phyloP scores from a whole-genome alignment of 2,797 vertebrate species.

The Sebastes itinus region DNA sequence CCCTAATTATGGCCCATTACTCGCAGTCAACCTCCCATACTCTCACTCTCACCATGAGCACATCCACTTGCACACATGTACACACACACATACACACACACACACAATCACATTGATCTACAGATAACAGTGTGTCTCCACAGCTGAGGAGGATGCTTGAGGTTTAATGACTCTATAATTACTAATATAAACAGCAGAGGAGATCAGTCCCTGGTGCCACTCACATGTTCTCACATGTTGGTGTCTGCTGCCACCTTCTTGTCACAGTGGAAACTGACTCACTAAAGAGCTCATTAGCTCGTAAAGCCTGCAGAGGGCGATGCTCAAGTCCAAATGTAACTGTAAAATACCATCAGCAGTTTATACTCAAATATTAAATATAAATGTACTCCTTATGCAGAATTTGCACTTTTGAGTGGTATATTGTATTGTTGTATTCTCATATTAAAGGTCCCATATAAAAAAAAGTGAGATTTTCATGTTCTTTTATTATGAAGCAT shows the following conservation, averaged over 20 bases:
- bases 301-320: slow-evolving; percentile 44
- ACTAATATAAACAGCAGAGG: slow-evolving; percentile 37
- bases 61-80: background rate
- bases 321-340: background rate
- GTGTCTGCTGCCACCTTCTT: slow-evolving; percentile 71
- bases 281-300: background rate
- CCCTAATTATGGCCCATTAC: slow-evolving; percentile 73
- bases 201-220: background rate
- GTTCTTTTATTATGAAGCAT: no score
- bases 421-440: background rate
- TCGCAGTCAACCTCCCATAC: slow-evolving; percentile 53
- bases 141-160: slow-evolving; percentile 53
- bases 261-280: background rate
- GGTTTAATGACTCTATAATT: slow-evolving; percentile 69
- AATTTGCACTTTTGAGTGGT: background rate
- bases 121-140: slow-evolving; percentile 53
- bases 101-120: slow-evolving; percentile 50
- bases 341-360: background rate
- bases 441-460: no score
- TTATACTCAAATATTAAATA: background rate
- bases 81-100: background rate
- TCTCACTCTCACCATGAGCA: slow-evolving; percentile 19
- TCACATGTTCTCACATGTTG: slow-evolving; percentile 11
- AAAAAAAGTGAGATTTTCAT: no score
- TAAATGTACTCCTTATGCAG: background rate